Evolutionary conservation across 2,797 vertebrate genomes (phyloP).

Genomic region (Cirrhinus molitorella): DNA sequence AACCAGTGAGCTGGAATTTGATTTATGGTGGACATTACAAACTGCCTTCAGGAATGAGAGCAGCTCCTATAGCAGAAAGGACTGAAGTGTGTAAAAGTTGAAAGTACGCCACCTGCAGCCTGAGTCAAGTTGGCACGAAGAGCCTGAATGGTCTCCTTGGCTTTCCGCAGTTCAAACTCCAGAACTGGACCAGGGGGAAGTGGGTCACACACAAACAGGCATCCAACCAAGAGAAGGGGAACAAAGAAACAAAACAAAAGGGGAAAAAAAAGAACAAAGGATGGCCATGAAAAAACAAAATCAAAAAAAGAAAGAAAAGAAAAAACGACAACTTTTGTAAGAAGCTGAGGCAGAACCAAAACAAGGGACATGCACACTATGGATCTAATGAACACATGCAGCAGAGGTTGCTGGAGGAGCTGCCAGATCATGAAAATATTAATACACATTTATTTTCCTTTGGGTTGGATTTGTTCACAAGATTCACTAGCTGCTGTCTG

Average conservation of each 20-base stretch:
- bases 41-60: conserved; percentile 41
- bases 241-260: conserved; percentile 81
- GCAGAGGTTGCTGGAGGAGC: conserved; percentile 94
- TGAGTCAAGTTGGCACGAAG: conserved; percentile 99
- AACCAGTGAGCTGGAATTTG: conserved; percentile 54
- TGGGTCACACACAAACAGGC: conserved; percentile 87
- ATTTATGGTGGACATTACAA: neutral
- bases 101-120: conserved; percentile 99
- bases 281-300: conserved; percentile 93
- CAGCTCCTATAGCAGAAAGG: conserved; percentile 73
- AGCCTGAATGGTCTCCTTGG: conserved; percentile 99
- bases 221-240: conserved; percentile 98
- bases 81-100: conserved; percentile 86
- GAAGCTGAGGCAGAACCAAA: conserved; percentile 78
- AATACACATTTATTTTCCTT: conserved; percentile 62
- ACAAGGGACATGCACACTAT: conserved; percentile 90
- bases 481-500: conserved; percentile 89
- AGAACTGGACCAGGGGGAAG: conserved; percentile 98
- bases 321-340: conserved; percentile 82
- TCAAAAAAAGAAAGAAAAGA: conserved; percentile 77
- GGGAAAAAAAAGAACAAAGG: conserved; percentile 84
- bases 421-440: conserved; percentile 78
- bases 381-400: conserved; percentile 93
- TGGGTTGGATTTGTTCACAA: conserved; percentile 64
- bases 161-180: conserved; percentile 99